Base-by-base conservation (phyloP, 2,888 invertebrate species). In the Acleris literana region DNA sequence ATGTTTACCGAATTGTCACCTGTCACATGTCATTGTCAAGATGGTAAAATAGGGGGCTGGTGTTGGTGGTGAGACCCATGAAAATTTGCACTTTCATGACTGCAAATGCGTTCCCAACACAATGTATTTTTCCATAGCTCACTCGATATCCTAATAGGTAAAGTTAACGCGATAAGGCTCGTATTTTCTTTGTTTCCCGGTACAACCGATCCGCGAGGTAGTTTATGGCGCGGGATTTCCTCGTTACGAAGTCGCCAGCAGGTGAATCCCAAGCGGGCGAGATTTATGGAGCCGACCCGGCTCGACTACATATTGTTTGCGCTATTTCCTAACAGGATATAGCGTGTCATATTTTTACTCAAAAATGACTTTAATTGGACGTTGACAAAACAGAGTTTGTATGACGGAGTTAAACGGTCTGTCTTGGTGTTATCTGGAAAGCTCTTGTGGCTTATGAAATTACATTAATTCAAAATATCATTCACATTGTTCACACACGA, bases 201-300 rank as follows among this genome's bases (percentile, higher is more conserved):
- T 39, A 54, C 48, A 49, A 51, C 29, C 43, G 18, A 29, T 44
- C 49, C 51, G 17, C 5, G 49, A 9, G 49, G 59, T 52, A 67
- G 66, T 69, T 72, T 69, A 70, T 68, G 65, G 68, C 44, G 55
- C 68, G 59, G 58, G 56, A 43, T 70, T 68, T 70, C 55, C 60
- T 57, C 51, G 61, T 61, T 69, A 64, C 62, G 64, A 65, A 70
- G 68, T 67, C 64, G 54, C 49, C 64, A 39, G 57, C 69, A 71
- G 71, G 71, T 68, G 69, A 71, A 71, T 70, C 72, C 70, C 70
- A 51, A 52, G 68, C 60, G 72, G 56, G 29, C 16, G 69, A 70
- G 74, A 80, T 80, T 80, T 80, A 79, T 76, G 69, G 70, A 51
- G 70, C 67, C 64, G 43, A 67, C 72, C 66, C 69, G 71, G 63